Base-by-base conservation (phyloP, 2,888 invertebrate genomes). In the Cryptocephalus primarius region DNA sequence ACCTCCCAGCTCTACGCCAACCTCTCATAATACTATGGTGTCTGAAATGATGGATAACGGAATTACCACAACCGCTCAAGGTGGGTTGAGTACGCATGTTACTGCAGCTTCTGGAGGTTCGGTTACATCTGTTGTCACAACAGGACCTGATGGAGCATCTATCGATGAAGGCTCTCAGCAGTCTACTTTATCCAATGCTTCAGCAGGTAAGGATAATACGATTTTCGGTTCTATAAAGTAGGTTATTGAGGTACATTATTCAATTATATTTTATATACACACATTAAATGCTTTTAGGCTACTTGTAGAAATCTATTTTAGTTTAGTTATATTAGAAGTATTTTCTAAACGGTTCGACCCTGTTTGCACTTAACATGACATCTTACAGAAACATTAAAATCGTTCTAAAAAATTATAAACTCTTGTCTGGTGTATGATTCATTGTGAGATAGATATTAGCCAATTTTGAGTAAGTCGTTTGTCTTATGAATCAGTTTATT, bases 101-200 rank as follows among this genome's bases (percentile, higher is more conserved):
- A 68, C 69, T 12, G 61, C 68, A 10, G 63, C 72, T 46, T 60
- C 68, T 8, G 67, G 72, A 49, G 76, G 85, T 67, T 83, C 86
- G 48, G 88, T 88, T 58, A 89, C 88, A 40, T 85, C 88, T 49
- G 85, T 91, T 55, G 86, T 90, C 61, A 90, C 90, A 55, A 90
- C 91, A 46, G 91, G 91, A 4, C 91, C 91, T 11, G 91, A 92
- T 73, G 91, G 91, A 49, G 80, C 88, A 54, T 83, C 85, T 40
- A 78, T 92, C 55, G 91, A 92, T 69, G 91, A 92, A 71, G 91
- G 86, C 60, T 89, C 89, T 60, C 92, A 92, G 69, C 91, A 92
- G 72, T 91, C 91, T 62, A 92, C 91, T 55, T 77, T 91, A 56
- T 91, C 90, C 48, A 92, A 91, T 72, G 90, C 92, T 50, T 93